Evolutionary conservation across 2,797 vertebrate genomes (phyloP).

Genomic region (Periophthalmus magnuspinnatus): DNA sequence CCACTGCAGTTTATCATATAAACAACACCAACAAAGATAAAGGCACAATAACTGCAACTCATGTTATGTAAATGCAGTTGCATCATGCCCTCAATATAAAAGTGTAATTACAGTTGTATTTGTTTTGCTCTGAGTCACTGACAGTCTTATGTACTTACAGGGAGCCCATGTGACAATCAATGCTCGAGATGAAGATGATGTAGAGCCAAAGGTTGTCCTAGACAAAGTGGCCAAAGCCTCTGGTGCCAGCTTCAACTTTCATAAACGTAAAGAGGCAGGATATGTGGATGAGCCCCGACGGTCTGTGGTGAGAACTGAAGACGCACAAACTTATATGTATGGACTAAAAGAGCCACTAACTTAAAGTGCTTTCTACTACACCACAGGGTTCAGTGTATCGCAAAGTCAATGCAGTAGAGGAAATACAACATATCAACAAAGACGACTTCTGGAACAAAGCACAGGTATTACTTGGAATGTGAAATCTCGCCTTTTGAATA

Average conservation of each 20-base stretch:
- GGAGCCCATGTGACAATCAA: conserved; percentile 93
- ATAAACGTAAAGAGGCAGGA: conserved; percentile 71
- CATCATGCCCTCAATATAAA: background rate
- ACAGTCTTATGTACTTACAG: conserved; percentile 53
- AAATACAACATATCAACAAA: conserved; percentile 85
- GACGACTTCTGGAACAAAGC: conserved; percentile 89
- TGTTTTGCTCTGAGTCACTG: background rate
- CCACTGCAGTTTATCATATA: background rate
- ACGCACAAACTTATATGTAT: background rate
- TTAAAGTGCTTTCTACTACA: background rate
- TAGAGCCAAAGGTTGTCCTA: conserved; percentile 86
- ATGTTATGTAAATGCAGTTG: background rate
- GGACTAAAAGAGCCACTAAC: background rate
- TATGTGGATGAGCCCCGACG: conserved; percentile 78
- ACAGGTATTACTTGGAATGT: conserved; percentile 68
- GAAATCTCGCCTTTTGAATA: background rate
- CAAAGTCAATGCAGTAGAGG: conserved; percentile 84
- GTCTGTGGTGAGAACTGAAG: conserved; percentile 83
- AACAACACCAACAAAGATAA: background rate
- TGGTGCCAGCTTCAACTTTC: conserved; percentile 85
- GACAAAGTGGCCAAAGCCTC: conserved; percentile 89
- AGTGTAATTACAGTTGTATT: background rate
- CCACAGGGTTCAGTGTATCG: conserved; percentile 87
- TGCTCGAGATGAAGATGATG: conserved; percentile 88
- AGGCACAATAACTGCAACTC: background rate